These are phyloP conservation scores for Sebastes melanostomus DNA, from an alignment of 2,797 vertebrate species.

Conservation along the genomic window DNA sequence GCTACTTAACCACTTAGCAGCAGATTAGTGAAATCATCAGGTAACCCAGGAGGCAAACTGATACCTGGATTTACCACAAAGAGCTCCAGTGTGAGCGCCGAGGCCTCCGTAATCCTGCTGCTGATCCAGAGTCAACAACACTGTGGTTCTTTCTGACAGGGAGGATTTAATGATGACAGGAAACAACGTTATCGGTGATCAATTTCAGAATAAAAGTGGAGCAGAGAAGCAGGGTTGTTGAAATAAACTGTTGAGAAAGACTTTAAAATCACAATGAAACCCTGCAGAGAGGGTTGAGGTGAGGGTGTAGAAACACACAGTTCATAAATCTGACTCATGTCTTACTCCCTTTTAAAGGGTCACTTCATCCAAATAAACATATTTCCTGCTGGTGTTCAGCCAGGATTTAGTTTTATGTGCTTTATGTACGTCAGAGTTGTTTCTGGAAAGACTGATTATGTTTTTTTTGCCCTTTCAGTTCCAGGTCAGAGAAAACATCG, in stretches of 20 bases:
- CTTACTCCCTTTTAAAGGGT: conserved; percentile 11
- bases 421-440: not conserved
- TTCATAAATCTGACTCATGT: conserved; percentile 4
- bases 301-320: conserved; percentile 17
- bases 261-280: not conserved
- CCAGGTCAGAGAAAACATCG: not conserved
- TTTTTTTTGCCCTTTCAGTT: not conserved
- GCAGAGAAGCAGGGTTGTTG: not conserved
- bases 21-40: conserved; percentile 38
- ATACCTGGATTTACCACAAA: conserved; percentile 43
- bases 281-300: not conserved
- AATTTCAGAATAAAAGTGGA: conserved; percentile 3
- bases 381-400: not conserved
- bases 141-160: not conserved
- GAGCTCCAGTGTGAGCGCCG: conserved; percentile 28
- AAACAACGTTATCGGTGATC: not conserved
- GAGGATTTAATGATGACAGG: not conserved
- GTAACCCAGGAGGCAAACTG: conserved; percentile 32
- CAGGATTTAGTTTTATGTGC: not conserved
- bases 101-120: conserved; percentile 32
- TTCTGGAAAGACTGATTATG: not conserved
- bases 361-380: not conserved
- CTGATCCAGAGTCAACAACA: not conserved
- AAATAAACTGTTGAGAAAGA: not conserved
- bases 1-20: conserved; percentile 45